Percentiles rank a stretch among this genome's conserved stretches.
phyloP scores from a whole-genome alignment of 2,113 vertebrate species.

The Pungitius pungitius region DNA sequence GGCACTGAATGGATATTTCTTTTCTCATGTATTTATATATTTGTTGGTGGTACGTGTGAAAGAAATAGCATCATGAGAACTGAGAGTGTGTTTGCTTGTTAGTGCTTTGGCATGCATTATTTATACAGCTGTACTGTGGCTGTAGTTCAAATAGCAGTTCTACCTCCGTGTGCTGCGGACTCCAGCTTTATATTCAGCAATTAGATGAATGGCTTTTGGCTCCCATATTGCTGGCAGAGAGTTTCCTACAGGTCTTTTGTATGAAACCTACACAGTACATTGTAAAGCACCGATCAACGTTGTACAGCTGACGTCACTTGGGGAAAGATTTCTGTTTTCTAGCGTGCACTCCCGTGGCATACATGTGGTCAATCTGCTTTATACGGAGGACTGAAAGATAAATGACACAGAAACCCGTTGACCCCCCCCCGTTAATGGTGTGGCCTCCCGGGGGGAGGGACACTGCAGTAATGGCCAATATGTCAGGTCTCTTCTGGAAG shows the following conservation, averaged over 20 bases:
- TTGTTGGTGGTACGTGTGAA: neutral
- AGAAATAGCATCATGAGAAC: neutral
- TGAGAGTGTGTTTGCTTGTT: constrained; percentile 10
- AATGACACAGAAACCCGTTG: constrained; percentile 29
- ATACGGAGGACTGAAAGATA: neutral
- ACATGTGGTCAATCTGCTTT: constrained; percentile 3
- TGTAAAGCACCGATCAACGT: constrained; percentile 13
- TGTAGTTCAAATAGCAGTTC: constrained; percentile 1
- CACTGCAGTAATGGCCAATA: constrained; percentile 27
- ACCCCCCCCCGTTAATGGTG: neutral
- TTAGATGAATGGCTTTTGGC: constrained; percentile 37
- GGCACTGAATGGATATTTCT: constrained; percentile 10
- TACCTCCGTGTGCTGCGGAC: constrained; percentile 7
- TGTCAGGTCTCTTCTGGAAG: constrained; percentile 23
- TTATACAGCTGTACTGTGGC: neutral
- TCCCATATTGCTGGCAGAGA: constrained; percentile 13
- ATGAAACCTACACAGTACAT: constrained; percentile 17
- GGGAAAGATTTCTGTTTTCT: neutral
- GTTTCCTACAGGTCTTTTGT: constrained; percentile 10
- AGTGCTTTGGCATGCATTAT: neutral
- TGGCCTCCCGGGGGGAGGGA: neutral
- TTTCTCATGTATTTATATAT: neutral
- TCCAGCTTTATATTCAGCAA: constrained; percentile 37
- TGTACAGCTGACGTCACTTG: constrained; percentile 7
- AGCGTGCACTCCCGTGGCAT: neutral